Evolutionary conservation across 2,113 vertebrate species (phyloP), one percentile per base, ranked within the genome.

Genomic region (Salvator merianae): DNA sequence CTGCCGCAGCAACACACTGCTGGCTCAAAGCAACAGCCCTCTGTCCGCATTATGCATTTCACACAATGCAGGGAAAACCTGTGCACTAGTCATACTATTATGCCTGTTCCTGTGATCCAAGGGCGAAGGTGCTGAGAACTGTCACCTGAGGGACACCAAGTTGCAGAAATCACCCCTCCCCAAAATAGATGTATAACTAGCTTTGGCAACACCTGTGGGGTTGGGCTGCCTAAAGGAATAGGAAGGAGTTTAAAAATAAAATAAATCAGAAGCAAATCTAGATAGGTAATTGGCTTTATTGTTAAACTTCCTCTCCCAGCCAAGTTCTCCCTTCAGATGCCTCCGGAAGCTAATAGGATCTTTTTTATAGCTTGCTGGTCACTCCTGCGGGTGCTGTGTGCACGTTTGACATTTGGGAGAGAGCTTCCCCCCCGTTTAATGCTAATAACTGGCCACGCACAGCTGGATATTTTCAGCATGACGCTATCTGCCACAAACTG

Each of bases 401-500:
- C n/a, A 59, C 26, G 36, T 83, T 66, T 90, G 89, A 90, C 91
- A 91, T 91, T 94, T n/a, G 87, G 70, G 62, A 88, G 92, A 91
- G 90, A 90, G 53, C 83, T 86, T 66, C 82, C 36, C 86, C 84
- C 75, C 26, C 84, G 79, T 93, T 91, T 10, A 1, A 86, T 81
- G 84, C 89, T 84, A 89, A 94, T 77, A 88, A 92, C 79, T 36
- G 83, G 87, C 72, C 80, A 70, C 85, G 77, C 53, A 86, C 83
- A 73, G 12, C 13, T 6, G 0, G 91, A 91, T 91, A 92, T 94
- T 91, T 92, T 83, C 90, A 92, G 87, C 88, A 83, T 90, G 92
- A 94, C 63, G 76, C 88, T 89, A 89, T 74, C 84, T 77, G 43
- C 69, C 0, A 43, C 72, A 65, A 79, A 90, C 70, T 34, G 14